Conservation (phyloP, 1,140 invertebrate species). For the Delia radicum region DNA sequence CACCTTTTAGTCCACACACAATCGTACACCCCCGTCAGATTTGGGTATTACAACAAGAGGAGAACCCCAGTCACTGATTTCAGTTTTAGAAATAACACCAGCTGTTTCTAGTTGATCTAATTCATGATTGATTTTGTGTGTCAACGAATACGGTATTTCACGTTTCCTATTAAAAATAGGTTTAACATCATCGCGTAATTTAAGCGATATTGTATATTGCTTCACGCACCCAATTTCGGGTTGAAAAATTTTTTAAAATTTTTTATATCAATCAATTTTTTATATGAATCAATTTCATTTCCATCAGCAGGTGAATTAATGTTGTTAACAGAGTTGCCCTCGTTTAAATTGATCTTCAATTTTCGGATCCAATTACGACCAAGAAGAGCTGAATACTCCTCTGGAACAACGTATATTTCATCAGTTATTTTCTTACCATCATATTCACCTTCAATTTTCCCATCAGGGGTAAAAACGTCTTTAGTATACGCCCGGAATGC, state of each 20-base stretch:
- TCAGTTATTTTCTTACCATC: too few relatives aligned
- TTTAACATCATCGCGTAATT: slow-evolving; percentile 1
- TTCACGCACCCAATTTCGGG: not conserved
- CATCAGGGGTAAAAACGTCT: too few relatives aligned
- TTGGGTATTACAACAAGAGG: not conserved
- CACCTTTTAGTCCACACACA: not conserved
- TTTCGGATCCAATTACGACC: slow-evolving; percentile 14
- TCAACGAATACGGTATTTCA: not conserved
- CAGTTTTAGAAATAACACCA: slow-evolving; percentile 35
- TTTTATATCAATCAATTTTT: too few relatives aligned
- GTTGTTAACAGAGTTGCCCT: not conserved
- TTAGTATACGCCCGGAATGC: not conserved
- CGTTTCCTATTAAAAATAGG: not conserved
- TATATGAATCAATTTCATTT: not conserved
- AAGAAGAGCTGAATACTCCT: not conserved
- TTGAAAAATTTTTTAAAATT: slow-evolving; percentile 7
- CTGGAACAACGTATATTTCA: slow-evolving; percentile 18
- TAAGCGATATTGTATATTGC: not conserved
- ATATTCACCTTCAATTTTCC: not conserved
- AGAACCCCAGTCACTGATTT: not conserved
- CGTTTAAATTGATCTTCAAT: not conserved
- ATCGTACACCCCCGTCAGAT: not conserved
- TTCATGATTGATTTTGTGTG: too few relatives aligned
- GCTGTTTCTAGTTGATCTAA: slow-evolving; percentile 9
- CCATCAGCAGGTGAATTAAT: not conserved